A percentile compares a stretch with the other conserved stretches of the same genome.
Conservation (phyloP, 2,113 vertebrate genomes). For the Hippolais icterina region DNA sequence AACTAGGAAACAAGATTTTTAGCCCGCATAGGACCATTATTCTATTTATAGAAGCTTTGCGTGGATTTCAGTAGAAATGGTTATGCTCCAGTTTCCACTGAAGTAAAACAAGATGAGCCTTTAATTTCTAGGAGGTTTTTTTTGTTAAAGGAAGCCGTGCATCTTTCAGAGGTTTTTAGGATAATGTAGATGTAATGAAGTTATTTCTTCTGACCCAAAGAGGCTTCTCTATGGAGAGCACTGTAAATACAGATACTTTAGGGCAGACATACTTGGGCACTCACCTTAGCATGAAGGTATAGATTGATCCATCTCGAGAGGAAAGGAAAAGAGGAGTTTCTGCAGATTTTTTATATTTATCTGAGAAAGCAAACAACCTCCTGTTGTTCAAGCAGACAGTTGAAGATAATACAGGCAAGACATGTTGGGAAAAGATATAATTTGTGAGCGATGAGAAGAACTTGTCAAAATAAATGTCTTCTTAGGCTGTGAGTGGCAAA, state of each 20-base stretch:
- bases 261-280: background rate
- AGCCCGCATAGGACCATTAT: background rate
- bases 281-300: background rate
- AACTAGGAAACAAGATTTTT: background rate
- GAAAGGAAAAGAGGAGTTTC: background rate
- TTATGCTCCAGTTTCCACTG: background rate
- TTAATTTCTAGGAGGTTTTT: background rate
- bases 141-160: background rate
- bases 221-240: background rate
- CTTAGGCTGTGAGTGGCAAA: background rate
- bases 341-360: background rate
- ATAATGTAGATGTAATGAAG: background rate
- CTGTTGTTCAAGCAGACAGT: background rate
- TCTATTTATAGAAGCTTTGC: background rate
- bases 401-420: background rate
- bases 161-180: background rate
- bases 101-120: background rate
- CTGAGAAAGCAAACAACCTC: background rate
- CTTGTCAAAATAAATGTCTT: conserved; percentile 9
- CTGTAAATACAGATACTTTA: background rate
- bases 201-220: background rate
- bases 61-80: background rate
- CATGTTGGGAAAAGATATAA: background rate
- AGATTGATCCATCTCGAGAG: background rate
- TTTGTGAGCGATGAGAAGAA: background rate